phyloP scores from a whole-genome alignment of 2,888 invertebrate genomes.

The Aricia artaxerxes region DNA sequence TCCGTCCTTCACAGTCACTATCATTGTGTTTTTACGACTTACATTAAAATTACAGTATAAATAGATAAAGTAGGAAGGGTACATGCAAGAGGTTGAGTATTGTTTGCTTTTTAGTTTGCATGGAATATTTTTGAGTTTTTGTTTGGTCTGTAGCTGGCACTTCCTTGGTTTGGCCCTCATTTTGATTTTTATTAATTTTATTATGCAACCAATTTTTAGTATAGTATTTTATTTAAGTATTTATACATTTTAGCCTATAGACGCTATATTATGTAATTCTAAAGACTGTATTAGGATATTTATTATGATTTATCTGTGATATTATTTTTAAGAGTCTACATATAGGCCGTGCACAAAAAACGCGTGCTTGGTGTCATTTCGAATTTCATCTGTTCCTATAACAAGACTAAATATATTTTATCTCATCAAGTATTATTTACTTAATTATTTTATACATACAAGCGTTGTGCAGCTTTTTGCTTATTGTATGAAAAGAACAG shows the following conservation, averaged over 20 bases:
- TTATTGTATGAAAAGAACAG: not conserved
- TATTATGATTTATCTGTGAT: constrained; percentile 70
- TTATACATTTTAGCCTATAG: constrained; percentile 42
- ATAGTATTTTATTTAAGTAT: constrained; percentile 37
- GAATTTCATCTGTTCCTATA: constrained; percentile 13
- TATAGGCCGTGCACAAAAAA: constrained; percentile 3
- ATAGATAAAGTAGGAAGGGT: constrained; percentile 44
- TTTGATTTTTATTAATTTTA: constrained; percentile 50
- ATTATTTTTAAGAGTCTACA: constrained; percentile 50
- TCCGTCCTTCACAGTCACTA: constrained; percentile 34
- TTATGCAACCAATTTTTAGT: constrained; percentile 41
- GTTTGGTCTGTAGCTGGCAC: constrained; percentile 77
- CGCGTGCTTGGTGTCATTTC: constrained; percentile 32
- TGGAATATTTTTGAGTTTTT: constrained; percentile 59
- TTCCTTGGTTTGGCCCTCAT: constrained; percentile 78
- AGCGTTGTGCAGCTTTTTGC: constrained; percentile 1
- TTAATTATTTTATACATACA: not conserved
- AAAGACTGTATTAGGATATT: constrained; percentile 59
- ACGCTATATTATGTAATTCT: constrained; percentile 47
- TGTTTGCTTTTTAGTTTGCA: constrained; percentile 70
- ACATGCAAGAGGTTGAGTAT: constrained; percentile 55
- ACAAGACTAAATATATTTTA: not conserved
- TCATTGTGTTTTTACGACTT: constrained; percentile 29
- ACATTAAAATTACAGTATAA: not conserved
- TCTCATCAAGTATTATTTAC: not conserved